phyloP scores from a whole-genome alignment of 2,888 invertebrate species.

The Drosophila cognata region DNA sequence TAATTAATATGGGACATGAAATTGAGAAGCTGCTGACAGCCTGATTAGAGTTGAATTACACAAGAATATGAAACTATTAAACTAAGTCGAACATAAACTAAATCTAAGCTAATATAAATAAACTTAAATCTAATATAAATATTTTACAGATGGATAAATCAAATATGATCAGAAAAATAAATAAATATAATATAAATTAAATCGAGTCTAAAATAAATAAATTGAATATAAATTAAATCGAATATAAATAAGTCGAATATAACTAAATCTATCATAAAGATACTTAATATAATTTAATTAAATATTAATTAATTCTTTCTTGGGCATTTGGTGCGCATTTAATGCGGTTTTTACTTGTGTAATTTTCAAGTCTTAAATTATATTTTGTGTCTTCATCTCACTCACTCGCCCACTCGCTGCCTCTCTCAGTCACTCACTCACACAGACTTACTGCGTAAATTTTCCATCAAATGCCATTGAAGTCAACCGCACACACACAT shows the following conservation, averaged over 20 bases:
- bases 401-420: neutral
- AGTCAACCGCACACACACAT: constrained; percentile 51
- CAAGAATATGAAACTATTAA: neutral
- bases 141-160: neutral
- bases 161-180: neutral
- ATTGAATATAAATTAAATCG: neutral
- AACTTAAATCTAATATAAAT: neutral
- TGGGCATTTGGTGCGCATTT: neutral
- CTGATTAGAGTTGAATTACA: neutral
- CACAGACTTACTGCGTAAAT: constrained; percentile 34
- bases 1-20: neutral
- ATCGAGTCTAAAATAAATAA: too few species aligned
- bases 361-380: constrained; percentile 6
- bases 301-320: neutral
- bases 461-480: constrained; percentile 60
- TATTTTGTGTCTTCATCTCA: neutral
- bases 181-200: neutral
- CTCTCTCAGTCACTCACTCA: neutral
- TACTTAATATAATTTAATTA: rapidly evolving
- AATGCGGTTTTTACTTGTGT: neutral
- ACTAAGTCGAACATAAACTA: neutral
- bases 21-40: neutral
- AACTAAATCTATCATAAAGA: neutral
- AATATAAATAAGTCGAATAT: neutral
- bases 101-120: neutral